phyloP scores from a whole-genome alignment of 2,113 vertebrate genomes.

The Lichenostomus cassidix region DNA sequence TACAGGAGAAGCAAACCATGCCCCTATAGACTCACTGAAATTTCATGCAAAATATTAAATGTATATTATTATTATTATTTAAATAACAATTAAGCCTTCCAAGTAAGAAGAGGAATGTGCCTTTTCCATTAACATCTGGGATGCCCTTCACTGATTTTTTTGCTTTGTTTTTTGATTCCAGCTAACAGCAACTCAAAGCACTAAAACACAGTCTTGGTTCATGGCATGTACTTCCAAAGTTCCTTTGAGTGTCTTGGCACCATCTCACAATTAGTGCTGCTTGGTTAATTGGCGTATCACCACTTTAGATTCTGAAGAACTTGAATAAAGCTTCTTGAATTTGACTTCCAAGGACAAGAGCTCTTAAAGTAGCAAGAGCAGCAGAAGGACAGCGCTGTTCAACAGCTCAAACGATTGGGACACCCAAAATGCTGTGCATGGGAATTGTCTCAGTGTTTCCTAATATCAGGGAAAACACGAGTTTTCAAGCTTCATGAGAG shows the following conservation, averaged over 20 bases:
- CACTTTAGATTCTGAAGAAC: not conserved
- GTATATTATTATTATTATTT: not conserved
- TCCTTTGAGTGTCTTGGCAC: constrained; percentile 2
- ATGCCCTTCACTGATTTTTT: not conserved
- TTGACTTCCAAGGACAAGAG: not conserved
- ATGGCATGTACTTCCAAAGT: not conserved
- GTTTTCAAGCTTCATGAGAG: not conserved
- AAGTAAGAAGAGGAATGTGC: not conserved
- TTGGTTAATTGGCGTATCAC: constrained; percentile 32
- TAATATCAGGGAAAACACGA: not conserved
- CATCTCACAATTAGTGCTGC: not conserved
- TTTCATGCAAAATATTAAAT: not conserved
- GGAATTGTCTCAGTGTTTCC: not conserved
- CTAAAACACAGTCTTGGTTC: not conserved
- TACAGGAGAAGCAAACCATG: not conserved
- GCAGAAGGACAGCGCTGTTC: not conserved
- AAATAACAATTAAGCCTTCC: not conserved
- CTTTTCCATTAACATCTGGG: not conserved
- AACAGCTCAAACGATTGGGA: not conserved
- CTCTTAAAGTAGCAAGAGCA: not conserved
- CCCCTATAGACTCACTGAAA: not conserved
- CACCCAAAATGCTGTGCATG: not conserved
- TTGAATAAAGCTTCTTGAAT: not conserved
- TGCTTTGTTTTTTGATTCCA: not conserved
- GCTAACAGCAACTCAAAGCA: not conserved